Evolutionary conservation across 1,140 invertebrate genomes (phyloP).

Genomic region (Zaprionus inermis): DNA sequence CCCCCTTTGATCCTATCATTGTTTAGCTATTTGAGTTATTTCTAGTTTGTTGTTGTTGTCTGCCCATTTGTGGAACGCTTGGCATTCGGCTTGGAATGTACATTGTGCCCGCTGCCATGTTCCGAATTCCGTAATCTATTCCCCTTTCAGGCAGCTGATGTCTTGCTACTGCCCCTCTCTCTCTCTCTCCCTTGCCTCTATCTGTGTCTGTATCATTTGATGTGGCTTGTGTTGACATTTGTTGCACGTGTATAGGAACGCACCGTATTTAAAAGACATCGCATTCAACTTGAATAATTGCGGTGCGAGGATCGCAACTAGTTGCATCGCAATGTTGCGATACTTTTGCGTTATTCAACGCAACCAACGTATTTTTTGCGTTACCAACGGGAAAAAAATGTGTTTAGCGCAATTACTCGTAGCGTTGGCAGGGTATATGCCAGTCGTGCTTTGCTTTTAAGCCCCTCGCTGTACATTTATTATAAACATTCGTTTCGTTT

Average conservation of each 20-base stretch:
- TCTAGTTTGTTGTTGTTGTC: slow-evolving; percentile 62
- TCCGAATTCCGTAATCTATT: slow-evolving; percentile 29
- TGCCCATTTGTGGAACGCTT: slow-evolving; percentile 40
- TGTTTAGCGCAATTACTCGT: too few relatives aligned
- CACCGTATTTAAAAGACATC: too few relatives aligned
- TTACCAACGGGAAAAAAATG: too few relatives aligned
- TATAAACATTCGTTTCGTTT: slow-evolving; percentile 57
- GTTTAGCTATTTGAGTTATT: slow-evolving; percentile 60
- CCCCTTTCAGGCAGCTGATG: slow-evolving; percentile 1
- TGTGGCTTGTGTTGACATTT: neutral
- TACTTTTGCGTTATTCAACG: too few relatives aligned
- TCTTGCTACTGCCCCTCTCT: neutral
- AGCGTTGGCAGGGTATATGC: neutral
- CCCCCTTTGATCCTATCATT: neutral
- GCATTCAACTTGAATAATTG: neutral
- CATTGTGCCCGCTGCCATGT: slow-evolving; percentile 21
- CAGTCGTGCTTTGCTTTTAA: too few relatives aligned
- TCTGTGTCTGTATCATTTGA: neutral
- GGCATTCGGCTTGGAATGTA: slow-evolving; percentile 57
- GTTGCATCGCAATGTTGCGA: too few relatives aligned
- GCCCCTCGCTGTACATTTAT: too few relatives aligned
- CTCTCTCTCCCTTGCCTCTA: neutral
- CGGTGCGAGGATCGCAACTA: too few relatives aligned
- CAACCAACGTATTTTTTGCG: too few relatives aligned
- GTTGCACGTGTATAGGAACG: too few relatives aligned